A percentile compares a stretch with the other conserved stretches of the same genome.
Evolutionary conservation across 2,113 vertebrate genomes (phyloP).

Genomic region (Macroglossus sobrinus): DNA sequence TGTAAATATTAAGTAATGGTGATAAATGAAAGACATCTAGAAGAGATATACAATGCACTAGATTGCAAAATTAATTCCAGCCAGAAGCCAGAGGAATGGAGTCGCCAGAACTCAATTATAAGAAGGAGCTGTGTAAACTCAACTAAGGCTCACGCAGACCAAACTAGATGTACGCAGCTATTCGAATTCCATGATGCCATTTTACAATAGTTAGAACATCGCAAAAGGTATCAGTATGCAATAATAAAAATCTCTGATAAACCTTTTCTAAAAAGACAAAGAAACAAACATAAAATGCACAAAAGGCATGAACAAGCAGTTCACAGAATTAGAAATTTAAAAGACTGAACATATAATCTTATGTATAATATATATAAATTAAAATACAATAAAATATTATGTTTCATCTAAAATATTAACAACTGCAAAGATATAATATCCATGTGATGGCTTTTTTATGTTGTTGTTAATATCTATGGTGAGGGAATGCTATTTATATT

Average conservation of each 20-base stretch:
- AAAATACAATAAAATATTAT: background rate
- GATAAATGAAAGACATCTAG: conserved; percentile 48
- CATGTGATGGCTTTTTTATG: background rate
- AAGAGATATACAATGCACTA: background rate
- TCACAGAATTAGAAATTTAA: background rate
- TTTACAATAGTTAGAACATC: background rate
- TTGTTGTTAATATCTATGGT: background rate
- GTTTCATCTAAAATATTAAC: background rate
- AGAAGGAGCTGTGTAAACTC: background rate
- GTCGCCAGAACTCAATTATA: background rate
- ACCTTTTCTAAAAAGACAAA: background rate
- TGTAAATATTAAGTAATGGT: conserved; percentile 45
- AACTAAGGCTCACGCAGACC: background rate
- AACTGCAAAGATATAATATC: background rate
- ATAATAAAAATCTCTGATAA: background rate
- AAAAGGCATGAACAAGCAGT: background rate
- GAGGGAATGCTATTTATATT: background rate
- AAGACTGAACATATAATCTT: background rate
- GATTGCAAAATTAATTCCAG: conserved; percentile 13
- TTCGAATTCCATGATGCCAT: background rate
- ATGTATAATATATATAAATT: background rate
- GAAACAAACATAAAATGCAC: background rate
- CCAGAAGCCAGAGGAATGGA: background rate
- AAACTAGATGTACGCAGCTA: background rate
- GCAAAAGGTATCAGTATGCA: background rate